Evolutionary conservation across 2,113 vertebrate species (phyloP), one percentile per base, ranked within the genome.

Genomic region (Pelvicachromis taeniatus): DNA sequence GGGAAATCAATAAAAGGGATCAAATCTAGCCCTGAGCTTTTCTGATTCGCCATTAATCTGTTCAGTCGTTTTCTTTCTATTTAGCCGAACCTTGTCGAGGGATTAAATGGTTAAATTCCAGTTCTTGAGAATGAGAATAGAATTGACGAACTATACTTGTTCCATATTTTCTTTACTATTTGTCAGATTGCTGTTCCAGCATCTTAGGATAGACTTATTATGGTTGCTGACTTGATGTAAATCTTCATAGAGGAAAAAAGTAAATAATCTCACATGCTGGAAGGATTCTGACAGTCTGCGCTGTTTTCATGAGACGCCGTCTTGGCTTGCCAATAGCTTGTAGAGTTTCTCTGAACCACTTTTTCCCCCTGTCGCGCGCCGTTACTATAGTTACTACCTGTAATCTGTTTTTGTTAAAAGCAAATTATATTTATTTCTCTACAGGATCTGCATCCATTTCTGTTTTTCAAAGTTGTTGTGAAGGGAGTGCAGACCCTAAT

Each of bases 11-110:
- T 96, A 88, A 88, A 77, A 9, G 81, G 94, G 88, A 91, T 95
- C 89, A 91, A 88, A 93, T 94, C 89, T 93, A 42, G 78, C 92
- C 77, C 80, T 48, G 42, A 90, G 91, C 87, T 68, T 85, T 90
- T 94, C 91, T 92, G 92, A 94, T 95, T 92, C 85, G 91, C 89
- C 90, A 89, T 96, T 94, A 95, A 94, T 94, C 91, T 93, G 91
- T 80, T 77, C 59, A 89, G 89, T 87, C 86, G 82, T 81, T 84
- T 89, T 91, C 87, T 85, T 68, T 81, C 45, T 85, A 33, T 93
- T 92, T 89, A 87, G 84, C 82, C 17, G 17, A 79, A 87, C 75
- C 88, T 87, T 88, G 84, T 89, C 81, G 4, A 86, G 84, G 89
- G 93, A 95, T 94, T 92, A 94, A 94, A 93, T 78, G 83, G 91